Evolutionary conservation across 2,888 invertebrate species (phyloP).

Genomic region (Biston stratarius): DNA sequence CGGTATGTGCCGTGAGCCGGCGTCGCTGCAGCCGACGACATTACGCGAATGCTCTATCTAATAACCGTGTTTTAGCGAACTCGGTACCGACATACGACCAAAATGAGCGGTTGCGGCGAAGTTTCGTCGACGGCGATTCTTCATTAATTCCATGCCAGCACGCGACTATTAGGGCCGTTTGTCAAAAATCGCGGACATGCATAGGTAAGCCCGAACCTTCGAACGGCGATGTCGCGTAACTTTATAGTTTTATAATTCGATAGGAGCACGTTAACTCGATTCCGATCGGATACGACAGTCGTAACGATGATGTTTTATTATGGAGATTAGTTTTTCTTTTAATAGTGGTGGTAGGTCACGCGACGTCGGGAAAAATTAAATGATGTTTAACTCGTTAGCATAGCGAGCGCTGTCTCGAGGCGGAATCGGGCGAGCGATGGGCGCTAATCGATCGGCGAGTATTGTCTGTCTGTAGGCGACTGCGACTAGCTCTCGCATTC

Average conservation of each 20-base stretch:
- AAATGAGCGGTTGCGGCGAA: constrained; percentile 81
- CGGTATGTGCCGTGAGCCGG: constrained; percentile 78
- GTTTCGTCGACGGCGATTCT: constrained; percentile 73
- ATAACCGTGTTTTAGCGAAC: constrained; percentile 79
- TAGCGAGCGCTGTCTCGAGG: constrained; percentile 52
- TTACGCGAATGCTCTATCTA: constrained; percentile 81
- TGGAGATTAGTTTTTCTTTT: constrained; percentile 84
- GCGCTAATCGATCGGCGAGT: constrained; percentile 77
- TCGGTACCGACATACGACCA: constrained; percentile 67
- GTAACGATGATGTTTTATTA: constrained; percentile 70
- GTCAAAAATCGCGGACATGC: constrained; percentile 78
- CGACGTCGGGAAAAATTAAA: constrained; percentile 68
- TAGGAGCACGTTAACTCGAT: constrained; percentile 80
- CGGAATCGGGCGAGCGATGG: constrained; percentile 47
- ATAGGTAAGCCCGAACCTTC: constrained; percentile 56
- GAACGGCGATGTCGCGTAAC: constrained; percentile 75
- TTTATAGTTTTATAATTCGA: constrained; percentile 83
- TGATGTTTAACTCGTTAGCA: constrained; percentile 73
- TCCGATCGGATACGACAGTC: constrained; percentile 76
- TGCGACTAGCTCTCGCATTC: constrained; percentile 61
- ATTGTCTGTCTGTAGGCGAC: constrained; percentile 63
- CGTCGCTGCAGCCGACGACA: constrained; percentile 61
- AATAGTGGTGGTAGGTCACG: constrained; percentile 77
- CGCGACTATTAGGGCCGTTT: constrained; percentile 81
- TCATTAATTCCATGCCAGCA: constrained; percentile 81